phyloP scores from a whole-genome alignment of 2,888 invertebrate species.

The Hipparchia semele region DNA sequence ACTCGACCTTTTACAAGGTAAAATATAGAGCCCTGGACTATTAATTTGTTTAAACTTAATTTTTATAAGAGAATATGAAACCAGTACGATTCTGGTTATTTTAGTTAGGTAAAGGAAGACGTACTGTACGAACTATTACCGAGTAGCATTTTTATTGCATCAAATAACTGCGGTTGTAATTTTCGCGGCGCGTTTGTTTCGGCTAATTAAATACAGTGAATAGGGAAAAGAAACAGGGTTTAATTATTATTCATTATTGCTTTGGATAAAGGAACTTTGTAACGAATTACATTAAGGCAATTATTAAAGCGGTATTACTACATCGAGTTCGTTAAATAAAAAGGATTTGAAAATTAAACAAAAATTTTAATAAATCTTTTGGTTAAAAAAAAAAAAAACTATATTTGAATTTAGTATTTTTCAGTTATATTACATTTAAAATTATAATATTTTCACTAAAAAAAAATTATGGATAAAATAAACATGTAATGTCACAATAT shows the following conservation, averaged over 20 bases:
- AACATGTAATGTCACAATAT: not conserved
- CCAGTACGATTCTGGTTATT: not conserved
- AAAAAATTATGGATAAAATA: no score
- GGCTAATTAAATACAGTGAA: conserved; percentile 23
- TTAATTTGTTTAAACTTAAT: not conserved
- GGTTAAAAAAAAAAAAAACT: no score
- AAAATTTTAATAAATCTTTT: not conserved
- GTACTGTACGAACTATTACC: conserved; percentile 3
- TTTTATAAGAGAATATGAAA: not conserved
- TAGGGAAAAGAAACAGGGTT: conserved; percentile 25
- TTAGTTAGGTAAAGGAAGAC: conserved; percentile 4
- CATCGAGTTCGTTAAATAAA: no score
- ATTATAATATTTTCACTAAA: no score
- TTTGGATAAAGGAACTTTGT: conserved; percentile 20
- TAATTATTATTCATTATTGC: conserved; percentile 23
- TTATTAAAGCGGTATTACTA: not conserved
- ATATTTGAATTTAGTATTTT: no score
- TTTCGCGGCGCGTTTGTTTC: conserved; percentile 31
- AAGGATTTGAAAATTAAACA: not conserved
- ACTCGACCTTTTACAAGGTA: no score
- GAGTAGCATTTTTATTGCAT: conserved; percentile 19
- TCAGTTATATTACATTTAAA: no score
- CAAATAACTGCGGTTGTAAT: conserved; percentile 26
- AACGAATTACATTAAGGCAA: conserved; percentile 9
- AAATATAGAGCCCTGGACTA: no score